phyloP scores from a whole-genome alignment of 2,888 invertebrate genomes.

The Chouioia cunea region DNA sequence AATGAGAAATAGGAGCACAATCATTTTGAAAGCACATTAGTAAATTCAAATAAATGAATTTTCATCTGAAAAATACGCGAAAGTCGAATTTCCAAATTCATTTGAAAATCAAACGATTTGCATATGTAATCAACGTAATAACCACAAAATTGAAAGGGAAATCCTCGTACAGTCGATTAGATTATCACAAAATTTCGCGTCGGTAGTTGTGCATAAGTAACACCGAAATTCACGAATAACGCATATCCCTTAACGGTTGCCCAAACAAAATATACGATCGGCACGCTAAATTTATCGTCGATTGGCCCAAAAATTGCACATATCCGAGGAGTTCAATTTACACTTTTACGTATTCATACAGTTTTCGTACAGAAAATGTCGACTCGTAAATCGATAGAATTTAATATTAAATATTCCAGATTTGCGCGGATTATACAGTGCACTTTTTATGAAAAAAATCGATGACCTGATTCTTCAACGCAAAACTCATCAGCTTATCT shows the following conservation, averaged over 20 bases:
- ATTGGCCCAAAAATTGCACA: constrained; percentile 38
- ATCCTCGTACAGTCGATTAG: constrained; percentile 6
- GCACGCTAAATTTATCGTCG: constrained; percentile 37
- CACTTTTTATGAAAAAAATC: too few species aligned
- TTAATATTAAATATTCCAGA: too few species aligned
- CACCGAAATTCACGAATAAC: neutral
- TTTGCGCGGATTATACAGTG: too few species aligned
- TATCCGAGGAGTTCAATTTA: neutral
- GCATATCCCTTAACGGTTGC: too few species aligned
- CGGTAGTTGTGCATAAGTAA: constrained; percentile 38
- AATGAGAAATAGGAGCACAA: too few species aligned
- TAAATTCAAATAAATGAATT: too few species aligned
- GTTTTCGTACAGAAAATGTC: too few species aligned
- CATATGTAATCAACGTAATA: too few species aligned
- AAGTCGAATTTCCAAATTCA: neutral
- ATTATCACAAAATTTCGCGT: constrained; percentile 41
- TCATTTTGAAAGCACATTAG: too few species aligned
- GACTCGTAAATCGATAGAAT: too few species aligned
- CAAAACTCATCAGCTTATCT: constrained; percentile 21
- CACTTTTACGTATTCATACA: too few species aligned
- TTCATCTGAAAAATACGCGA: neutral
- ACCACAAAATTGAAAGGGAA: too few species aligned
- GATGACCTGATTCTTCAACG: neutral
- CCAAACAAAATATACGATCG: neutral
- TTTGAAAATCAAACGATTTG: constrained; percentile 17